A percentile compares a stretch with the other conserved stretches of the same genome.
Conservation (phyloP, 2,113 vertebrate genomes). For the Bufo gargarizans region DNA sequence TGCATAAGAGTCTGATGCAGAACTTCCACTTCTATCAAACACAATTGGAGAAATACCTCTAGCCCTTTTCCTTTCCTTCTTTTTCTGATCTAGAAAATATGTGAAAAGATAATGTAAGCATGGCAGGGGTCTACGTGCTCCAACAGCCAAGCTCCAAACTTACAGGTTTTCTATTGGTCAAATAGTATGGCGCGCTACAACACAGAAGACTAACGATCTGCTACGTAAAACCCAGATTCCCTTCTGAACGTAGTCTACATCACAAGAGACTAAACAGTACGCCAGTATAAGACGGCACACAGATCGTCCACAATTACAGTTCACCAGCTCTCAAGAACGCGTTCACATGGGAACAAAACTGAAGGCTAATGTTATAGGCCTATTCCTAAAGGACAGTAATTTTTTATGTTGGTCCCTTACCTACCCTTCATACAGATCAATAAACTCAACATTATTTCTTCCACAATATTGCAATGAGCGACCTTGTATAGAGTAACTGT, state of each 20-base stretch:
- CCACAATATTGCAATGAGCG: too few relatives aligned
- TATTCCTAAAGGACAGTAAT: too few relatives aligned
- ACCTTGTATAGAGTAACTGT: too few relatives aligned
- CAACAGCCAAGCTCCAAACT: slow-evolving; percentile 32
- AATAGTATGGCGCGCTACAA: too few relatives aligned
- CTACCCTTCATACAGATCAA: too few relatives aligned
- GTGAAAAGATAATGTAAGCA: slow-evolving; percentile 54
- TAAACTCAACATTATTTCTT: too few relatives aligned
- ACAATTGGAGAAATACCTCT: slow-evolving; percentile 90
- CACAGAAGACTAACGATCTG: not conserved
- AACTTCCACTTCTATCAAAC: slow-evolving; percentile 91
- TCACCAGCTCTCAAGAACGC: too few relatives aligned
- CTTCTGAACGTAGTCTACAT: not conserved
- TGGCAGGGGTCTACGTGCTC: slow-evolving; percentile 29
- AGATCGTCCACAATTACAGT: too few relatives aligned
- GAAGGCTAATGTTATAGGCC: too few relatives aligned
- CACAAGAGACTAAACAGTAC: not conserved
- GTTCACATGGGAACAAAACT: too few relatives aligned
- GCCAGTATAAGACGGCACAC: not conserved
- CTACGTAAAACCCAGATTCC: not conserved
- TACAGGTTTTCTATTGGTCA: not conserved
- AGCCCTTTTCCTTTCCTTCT: slow-evolving; percentile 86
- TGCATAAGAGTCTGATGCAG: slow-evolving; percentile 88
- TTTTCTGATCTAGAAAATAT: slow-evolving; percentile 79
- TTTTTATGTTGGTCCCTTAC: too few relatives aligned